A percentile compares a stretch with the other conserved stretches of the same genome.
These are phyloP conservation scores for Eupithecia centaureata DNA, from an alignment of 2,888 invertebrate genomes.

Conservation along the genomic window DNA sequence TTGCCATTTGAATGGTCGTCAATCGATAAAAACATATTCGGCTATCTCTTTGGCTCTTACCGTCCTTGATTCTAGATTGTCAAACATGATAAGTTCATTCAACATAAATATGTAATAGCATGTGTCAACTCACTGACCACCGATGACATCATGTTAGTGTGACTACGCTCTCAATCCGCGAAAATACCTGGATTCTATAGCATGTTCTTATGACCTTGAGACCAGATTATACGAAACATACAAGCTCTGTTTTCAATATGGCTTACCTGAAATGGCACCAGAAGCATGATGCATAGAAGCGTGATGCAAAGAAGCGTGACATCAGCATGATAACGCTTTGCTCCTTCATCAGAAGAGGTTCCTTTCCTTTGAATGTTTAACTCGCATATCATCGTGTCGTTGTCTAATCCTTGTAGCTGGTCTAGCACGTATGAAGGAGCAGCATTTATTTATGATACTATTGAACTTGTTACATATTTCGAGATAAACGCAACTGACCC, in stretches of 20 bases:
- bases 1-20: background rate
- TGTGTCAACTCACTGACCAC: conserved; percentile 50
- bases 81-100: conserved; percentile 23
- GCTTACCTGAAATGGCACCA: background rate
- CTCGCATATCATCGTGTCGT: background rate
- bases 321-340: too few relatives aligned
- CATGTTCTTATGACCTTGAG: conserved; percentile 18
- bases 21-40: background rate
- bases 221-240: background rate
- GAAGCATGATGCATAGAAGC: background rate
- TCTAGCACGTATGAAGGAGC: too few relatives aligned
- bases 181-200: conserved; percentile 24
- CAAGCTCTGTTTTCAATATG: background rate
- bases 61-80: background rate
- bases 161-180: conserved; percentile 35
- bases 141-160: conserved; percentile 58
- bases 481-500: background rate
- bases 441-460: background rate
- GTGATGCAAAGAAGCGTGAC: too few relatives aligned
- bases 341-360: background rate
- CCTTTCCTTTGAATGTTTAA: background rate
- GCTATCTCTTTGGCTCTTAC: background rate
- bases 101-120: conserved; percentile 52
- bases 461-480: background rate
- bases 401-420: background rate